Base-by-base conservation (phyloP, 1,140 invertebrate genomes). In the Spodoptera frugiperda region DNA sequence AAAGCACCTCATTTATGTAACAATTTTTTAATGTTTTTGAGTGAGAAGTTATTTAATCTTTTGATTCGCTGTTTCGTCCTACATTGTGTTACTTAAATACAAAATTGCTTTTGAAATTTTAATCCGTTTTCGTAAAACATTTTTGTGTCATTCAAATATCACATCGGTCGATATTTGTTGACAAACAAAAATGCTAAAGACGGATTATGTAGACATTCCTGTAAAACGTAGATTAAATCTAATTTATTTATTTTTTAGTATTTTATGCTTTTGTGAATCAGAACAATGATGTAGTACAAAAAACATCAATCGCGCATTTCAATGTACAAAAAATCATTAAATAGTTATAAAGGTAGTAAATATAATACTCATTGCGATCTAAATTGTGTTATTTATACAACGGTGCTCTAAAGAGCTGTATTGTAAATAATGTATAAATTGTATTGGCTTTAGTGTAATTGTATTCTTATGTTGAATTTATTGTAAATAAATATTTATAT, bases 351-450 rank as follows among this genome's bases (percentile, higher is more conserved):
- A 44, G 74, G 70, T n/a, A 81, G 78, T 77, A 63, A 76, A 76
- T 80, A 63, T 83, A 85, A 87, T 85, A 86, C 78, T 87, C 83
- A 80, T 82, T 84, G 77, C 61, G 70, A 81, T 80, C 76, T 77
- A 65, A 78, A 82, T 79, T 83, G 68, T 72, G 67, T 48, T 83
- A 80, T 77, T 73, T 77, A 78, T 81, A 77, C 77, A 14, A 54
- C 68, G 61, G 55, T 65, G 49, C 73, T 82, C 80, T 57, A 78
- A 84, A 75, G 79, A 80, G 61, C 78, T 77, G 59, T 76, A 75
- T 80, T 79, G 89, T 90, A 90, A 89, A 90, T 90, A 90, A 82
- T 85, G 84, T 88, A 88, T 83, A 83, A 86, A 75, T 61, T 75
- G 30, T 63, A 53, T 75, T 75, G 71, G 71, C 39, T 61, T 11